Evolutionary conservation across 2,888 invertebrate species (phyloP).

Genomic region (Eubasilissa splendida): DNA sequence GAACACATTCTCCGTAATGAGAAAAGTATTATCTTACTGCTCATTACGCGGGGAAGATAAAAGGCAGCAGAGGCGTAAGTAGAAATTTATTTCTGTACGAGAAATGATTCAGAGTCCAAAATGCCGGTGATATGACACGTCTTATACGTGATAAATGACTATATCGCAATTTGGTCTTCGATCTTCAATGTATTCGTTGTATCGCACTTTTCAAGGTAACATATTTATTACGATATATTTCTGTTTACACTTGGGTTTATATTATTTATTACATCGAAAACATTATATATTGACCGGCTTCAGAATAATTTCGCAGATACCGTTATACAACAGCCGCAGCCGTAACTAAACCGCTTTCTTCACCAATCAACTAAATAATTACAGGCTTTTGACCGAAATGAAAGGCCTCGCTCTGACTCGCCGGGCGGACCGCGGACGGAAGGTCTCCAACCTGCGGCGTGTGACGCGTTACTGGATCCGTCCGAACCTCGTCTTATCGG

Average conservation of each 20-base stretch:
- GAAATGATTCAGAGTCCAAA: too few species aligned
- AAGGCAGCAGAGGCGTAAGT: too few species aligned
- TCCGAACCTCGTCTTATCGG: background rate
- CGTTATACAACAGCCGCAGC: background rate
- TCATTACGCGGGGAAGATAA: too few species aligned
- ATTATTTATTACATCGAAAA: background rate
- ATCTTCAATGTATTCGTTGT: too few species aligned
- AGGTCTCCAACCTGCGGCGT: conserved; percentile 17
- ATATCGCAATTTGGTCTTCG: too few species aligned
- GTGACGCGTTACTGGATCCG: conserved; percentile 10
- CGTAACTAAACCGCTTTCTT: conserved; percentile 22
- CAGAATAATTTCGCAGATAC: background rate
- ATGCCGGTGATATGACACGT: too few species aligned
- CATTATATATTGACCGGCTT: background rate
- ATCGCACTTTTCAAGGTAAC: too few species aligned
- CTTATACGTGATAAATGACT: too few species aligned
- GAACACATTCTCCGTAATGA: too few species aligned
- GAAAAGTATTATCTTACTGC: too few species aligned
- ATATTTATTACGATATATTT: too few species aligned
- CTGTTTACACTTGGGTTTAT: background rate
- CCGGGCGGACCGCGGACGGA: background rate
- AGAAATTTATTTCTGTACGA: too few species aligned
- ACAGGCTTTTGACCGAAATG: background rate
- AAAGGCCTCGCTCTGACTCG: background rate
- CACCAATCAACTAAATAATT: background rate